Evolutionary conservation across 2,113 vertebrate species (phyloP), one percentile per base, ranked within the genome.

Genomic region (Lophochroa leadbeateri): DNA sequence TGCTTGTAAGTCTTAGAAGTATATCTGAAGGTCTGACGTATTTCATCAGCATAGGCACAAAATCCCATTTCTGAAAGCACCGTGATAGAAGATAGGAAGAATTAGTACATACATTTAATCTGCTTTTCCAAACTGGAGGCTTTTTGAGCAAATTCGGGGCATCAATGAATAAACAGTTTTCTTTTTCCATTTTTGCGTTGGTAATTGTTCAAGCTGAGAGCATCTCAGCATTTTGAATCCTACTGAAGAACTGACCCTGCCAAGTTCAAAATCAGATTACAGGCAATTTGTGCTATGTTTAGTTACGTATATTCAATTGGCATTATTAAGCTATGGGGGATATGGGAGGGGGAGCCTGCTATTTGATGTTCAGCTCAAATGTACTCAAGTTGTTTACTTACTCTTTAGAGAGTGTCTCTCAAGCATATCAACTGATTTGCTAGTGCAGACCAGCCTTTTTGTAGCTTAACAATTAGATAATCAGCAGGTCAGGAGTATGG

Each of bases 101-200:
- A 92, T 92, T 95, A 95, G 74, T 92, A 28, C 47, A 60, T 84
- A 44, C 17, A 16, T 91, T 61, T 91, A 95, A 96, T 91, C 91
- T 96, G 44, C 89, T 89, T 96, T 76, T 24, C 63, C 33, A 61
- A 94, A 92, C 74, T 64, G 37, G 60, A 21, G 3, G 57, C n/a
- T 86, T 46, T 50, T 58, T 85, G 23, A 21, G 19, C 19, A 80
- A 90, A 94, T 90, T 80, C 49, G 70, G 84, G 63, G 4, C 87
- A 80, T 65, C 17, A 1, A 3, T 57, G 68, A 92, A 79, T 82
- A 85, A 71, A 63, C 24, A 27, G 41, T 55, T 88, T 83, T 90
- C 23, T 67, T 67, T 27, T 55, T 50, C 41, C 2, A 0, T 14
- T 82, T 84, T 63, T 94, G 17, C 58, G 31, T 86, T 91, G 83